A percentile compares a stretch with the other conserved stretches of the same genome.
phyloP scores from a whole-genome alignment of 64 coral and sea anemone species.

The Montipora cactus region DNA sequence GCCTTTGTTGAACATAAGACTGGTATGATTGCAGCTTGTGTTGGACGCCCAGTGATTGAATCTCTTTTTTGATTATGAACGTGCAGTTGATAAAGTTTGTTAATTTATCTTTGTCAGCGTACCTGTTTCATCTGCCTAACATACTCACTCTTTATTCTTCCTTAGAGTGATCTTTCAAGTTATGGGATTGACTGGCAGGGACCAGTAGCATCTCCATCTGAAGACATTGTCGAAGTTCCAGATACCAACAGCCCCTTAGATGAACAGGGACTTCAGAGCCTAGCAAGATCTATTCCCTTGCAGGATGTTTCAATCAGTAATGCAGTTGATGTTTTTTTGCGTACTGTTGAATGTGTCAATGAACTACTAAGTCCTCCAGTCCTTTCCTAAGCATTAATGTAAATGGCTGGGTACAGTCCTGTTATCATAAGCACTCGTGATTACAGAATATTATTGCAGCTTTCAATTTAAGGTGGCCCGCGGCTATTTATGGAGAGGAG shows the following conservation, averaged over 20 bases:
- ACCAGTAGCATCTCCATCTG: slow-evolving; percentile 14
- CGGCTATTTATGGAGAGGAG: slow-evolving; percentile 12
- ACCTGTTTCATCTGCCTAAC: too few species aligned
- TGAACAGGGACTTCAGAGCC: not conserved
- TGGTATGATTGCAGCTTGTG: too few species aligned
- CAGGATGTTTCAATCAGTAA: not conserved
- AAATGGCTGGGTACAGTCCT: slow-evolving; percentile 7
- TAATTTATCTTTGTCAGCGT: too few species aligned
- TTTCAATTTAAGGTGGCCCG: slow-evolving; percentile 6
- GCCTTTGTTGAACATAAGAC: too few species aligned
- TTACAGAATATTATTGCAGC: not conserved
- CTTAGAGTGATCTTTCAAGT: slow-evolving; percentile 17
- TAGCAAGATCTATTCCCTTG: not conserved
- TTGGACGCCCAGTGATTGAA: too few species aligned
- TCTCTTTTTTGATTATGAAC: too few species aligned
- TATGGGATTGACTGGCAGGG: slow-evolving; percentile 68
- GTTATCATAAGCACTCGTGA: slow-evolving; percentile 12
- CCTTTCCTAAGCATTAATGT: not conserved
- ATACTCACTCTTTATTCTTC: not conserved
- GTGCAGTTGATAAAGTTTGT: too few species aligned
- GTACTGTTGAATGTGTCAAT: not conserved
- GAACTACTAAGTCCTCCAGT: not conserved
- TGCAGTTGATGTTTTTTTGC: slow-evolving; percentile 11
- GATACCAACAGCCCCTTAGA: slow-evolving; percentile 47
- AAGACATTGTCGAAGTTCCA: slow-evolving; percentile 38